Conservation (phyloP, 2,797 vertebrate species). For the Yasuhikotakia modesta region DNA sequence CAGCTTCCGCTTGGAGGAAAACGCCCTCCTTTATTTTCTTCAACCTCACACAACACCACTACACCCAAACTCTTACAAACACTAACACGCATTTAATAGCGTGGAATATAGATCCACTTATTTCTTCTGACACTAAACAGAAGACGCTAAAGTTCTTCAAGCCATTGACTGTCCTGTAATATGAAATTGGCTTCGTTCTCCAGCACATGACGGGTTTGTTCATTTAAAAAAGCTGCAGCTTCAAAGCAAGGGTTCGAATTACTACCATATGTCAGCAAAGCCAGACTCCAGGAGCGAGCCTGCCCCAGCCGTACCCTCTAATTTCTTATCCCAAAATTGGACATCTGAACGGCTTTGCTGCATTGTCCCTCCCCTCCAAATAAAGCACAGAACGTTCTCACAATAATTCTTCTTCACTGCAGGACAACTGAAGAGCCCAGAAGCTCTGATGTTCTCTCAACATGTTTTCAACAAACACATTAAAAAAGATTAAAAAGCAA, state of each 20-base stretch:
- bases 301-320: constrained; percentile 78
- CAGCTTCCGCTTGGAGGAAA: constrained; percentile 32
- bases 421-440: constrained; percentile 48
- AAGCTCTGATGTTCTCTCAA: constrained; percentile 56
- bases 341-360: constrained; percentile 77
- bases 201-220: constrained; percentile 70
- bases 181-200: constrained; percentile 65
- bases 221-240: constrained; percentile 74
- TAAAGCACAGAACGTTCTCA: constrained; percentile 69
- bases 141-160: constrained; percentile 3
- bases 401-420: constrained; percentile 70
- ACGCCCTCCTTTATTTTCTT: constrained; percentile 39
- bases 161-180: constrained; percentile 17
- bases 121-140: neutral
- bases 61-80: neutral
- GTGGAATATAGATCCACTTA: neutral
- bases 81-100: neutral
- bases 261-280: constrained; percentile 81
- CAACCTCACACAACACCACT: constrained; percentile 28
- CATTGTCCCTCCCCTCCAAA: constrained; percentile 71
- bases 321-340: constrained; percentile 86
- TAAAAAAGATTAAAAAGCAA: constrained; percentile 35
- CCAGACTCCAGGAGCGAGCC: constrained; percentile 70
- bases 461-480: constrained; percentile 44
- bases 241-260: constrained; percentile 77